Evolutionary conservation across 2,797 vertebrate species (phyloP), one percentile per base, ranked within the genome.

Genomic region (Micromesistius poutassou): DNA sequence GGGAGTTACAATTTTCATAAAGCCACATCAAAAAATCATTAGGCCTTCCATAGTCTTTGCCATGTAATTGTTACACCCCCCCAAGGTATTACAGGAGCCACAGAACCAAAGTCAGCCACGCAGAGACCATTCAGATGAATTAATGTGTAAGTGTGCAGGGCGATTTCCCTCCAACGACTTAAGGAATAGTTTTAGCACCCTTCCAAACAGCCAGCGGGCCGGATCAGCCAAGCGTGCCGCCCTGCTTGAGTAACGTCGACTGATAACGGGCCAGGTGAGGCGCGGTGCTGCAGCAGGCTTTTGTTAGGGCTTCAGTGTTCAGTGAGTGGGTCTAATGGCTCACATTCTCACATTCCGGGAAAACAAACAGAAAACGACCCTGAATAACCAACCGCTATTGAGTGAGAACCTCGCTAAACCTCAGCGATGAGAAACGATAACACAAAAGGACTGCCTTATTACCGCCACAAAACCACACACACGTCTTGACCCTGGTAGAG

Each of bases 1-100:
- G 76, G 89, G 36, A 84, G 84, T 25, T 94, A 74, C 93, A 93
- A 92, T 81, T 94, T 93, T 92, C 88, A 94, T 93, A 89, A 90
- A 86, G 85, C 30, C 2, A 31, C 83, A 92, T 93, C n/a, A 92
- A 94, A 93, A 87, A 93, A 88, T 87, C 86, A 93, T 88, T 84
- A 93, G 83, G 77, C 82, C 33, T 73, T 6, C 79, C 80, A 82
- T 72, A 5, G 75, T 77, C 82, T 83, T 86, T 36, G 77, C 80
- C 6, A 76, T 85, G 79, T 89, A 90, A 92, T 89, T 88, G 86
- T 90, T 89, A 83, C 79, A 77, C 79, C 79, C 55, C 55, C 81
- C 74, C 74, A 78, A 89, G 79, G 77, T 84, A 85, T 76, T 84
- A 83, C 88, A 90, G 86, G 81, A 89, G 89, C 79, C 33, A 84